Conservation (phyloP, 2,888 invertebrate genomes). For the Aquatica leii region DNA sequence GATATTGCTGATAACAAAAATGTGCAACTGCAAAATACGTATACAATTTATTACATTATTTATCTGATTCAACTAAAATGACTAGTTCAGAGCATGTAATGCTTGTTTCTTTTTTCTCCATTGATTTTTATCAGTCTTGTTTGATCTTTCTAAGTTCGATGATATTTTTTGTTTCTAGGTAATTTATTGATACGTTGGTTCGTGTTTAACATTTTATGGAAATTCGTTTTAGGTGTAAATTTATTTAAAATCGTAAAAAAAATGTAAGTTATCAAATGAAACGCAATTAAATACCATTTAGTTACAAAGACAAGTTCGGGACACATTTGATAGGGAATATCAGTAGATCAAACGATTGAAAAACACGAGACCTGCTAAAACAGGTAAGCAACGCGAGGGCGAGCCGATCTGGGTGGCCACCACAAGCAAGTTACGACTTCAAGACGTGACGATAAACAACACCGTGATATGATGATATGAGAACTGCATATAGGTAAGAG, state of each 20-base stretch:
- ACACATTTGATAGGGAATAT: constrained; percentile 33
- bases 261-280: constrained; percentile 22
- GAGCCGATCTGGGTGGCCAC: constrained; percentile 37
- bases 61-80: constrained; percentile 25
- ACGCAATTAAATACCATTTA: constrained; percentile 37
- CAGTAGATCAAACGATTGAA: constrained; percentile 38
- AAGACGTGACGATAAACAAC: constrained; percentile 39
- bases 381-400: constrained; percentile 36
- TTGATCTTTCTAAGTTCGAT: neutral
- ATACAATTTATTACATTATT: constrained; percentile 30
- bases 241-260: constrained; percentile 17
- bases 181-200: neutral
- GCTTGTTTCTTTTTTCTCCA: constrained; percentile 13
- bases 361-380: constrained; percentile 33
- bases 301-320: constrained; percentile 34
- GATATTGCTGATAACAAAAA: constrained; percentile 51
- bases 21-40: constrained; percentile 49
- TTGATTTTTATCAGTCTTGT: neutral
- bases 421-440: constrained; percentile 32
- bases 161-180: neutral
- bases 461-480: constrained; percentile 35
- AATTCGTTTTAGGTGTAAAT: neutral
- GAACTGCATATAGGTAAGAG: constrained; percentile 32
- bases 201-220: neutral
- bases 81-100: constrained; percentile 12